Percentiles rank a stretch among this genome's conserved stretches.
phyloP scores from a whole-genome alignment of 2,113 vertebrate genomes.

The Phylloscopus trochilus region DNA sequence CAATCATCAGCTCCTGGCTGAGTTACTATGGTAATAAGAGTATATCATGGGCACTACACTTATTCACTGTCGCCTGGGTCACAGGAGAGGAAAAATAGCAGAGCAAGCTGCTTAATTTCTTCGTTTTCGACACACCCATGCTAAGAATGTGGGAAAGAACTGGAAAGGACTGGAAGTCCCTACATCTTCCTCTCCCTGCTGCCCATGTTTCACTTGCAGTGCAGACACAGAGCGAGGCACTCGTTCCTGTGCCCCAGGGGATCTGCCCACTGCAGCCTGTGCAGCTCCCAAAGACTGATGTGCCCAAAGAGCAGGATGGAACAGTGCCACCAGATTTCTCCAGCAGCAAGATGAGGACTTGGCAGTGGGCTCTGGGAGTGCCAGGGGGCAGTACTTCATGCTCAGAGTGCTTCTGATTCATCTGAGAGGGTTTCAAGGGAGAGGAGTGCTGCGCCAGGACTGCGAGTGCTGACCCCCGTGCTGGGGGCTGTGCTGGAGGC shows the following conservation, averaged over 20 bases:
- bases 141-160: not conserved
- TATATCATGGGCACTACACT: not conserved
- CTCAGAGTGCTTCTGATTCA: not conserved
- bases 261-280: not conserved
- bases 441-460: not conserved
- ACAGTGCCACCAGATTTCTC: not conserved
- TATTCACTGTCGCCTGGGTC: constrained; percentile 7
- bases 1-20: constrained; percentile 4
- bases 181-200: not conserved
- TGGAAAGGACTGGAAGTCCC: not conserved
- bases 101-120: not conserved
- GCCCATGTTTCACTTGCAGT: not conserved
- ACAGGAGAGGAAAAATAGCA: constrained; percentile 1
- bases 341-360: not conserved
- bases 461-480: fast-evolving
- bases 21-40: constrained; percentile 57
- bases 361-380: not conserved
- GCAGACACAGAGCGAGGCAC: not conserved
- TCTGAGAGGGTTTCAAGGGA: not conserved
- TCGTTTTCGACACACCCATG: not conserved
- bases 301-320: not conserved
- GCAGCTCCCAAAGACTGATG: not conserved
- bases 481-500: not conserved
- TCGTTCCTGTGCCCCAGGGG: fast-evolving
- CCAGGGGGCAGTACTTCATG: not conserved